Evolutionary conservation across 2,113 vertebrate species (phyloP), one percentile per base, ranked within the genome.

Genomic region (Lophochroa leadbeateri): DNA sequence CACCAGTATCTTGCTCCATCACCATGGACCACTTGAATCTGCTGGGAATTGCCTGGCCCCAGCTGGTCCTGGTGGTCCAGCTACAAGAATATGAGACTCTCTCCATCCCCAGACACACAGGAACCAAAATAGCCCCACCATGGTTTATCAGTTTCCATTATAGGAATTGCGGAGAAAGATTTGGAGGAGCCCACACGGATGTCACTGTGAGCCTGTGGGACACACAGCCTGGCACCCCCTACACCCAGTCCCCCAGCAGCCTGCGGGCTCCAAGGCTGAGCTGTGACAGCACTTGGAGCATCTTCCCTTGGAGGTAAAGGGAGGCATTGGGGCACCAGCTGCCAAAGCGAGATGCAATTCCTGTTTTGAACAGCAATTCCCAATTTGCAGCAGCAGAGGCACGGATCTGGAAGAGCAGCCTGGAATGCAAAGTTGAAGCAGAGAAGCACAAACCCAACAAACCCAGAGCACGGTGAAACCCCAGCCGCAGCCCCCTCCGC

Each of bases 341-440:
- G 3, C 31, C 6, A 0, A 4, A 6, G n/a, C 1, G 1, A 65
- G 46, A 25, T 0, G 25, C 43, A 27, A 16, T 2, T 75, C 63
- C 76, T 6, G 0, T 2, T 5, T 4, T 8, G 49, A 58, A 23
- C 33, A n/a, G 25, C 39, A 29, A 16, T 3, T 75, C 63, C 81
- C 7, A 0, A 2, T 5, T 4, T 9, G 49, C 28, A 69, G 70
- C 6, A 33, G 61, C 61, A 16, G 49, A 64, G 53, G 49, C 18
- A 9, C 44, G 35, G 27, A 47, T 39, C 57, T 31, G 0, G 41
- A 46, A 12, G 12, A 19, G 64, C 33, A 63, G 83, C 69, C 65
- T 77, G 2, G 0, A 79, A 6, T 57, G 8, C 31, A 11, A 70
- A 78, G 75, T 24, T 50, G 72, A 65, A 37, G 11, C 57, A 55